Evolutionary conservation across 2,113 vertebrate genomes (phyloP), one percentile per base, ranked within the genome.

Genomic region (Ammospiza nelsoni): DNA sequence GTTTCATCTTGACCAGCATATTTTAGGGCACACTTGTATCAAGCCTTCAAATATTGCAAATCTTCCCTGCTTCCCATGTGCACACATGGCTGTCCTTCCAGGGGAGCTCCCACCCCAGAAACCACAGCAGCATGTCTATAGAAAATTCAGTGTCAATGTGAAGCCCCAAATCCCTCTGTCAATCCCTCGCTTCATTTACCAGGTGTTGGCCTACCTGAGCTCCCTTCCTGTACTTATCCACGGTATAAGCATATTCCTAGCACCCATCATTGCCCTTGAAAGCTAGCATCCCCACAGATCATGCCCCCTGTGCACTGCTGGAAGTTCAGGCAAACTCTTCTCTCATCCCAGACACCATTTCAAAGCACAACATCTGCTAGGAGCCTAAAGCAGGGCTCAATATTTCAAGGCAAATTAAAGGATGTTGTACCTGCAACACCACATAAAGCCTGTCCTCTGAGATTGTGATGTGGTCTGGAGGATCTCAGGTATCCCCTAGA

Each of bases 1-100:
- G 6, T 39, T 92, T 76, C 63, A 59, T 19, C 27, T 59, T 39
- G 12, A 48, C 48, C 12, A 63, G 39, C 23, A 57, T 37, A 48
- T 65, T 6, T 78, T 29, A 58, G 20, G 5, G 5, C 8, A 61
- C 0, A 0, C 1, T 39, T 41, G 0, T 52, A 6, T 43, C n/a
- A 83, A 46, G 27, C 3, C 10, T 43, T 69, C 37, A 25, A 33
- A 37, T 22, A 25, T 13, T 41, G 37, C 21, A 49, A 7, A 41
- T 33, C 21, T 52, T 25, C 20, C 21, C n/a, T 12, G 5, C 9
- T 37, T 41, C 25, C 5, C 0, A 0, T 11, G 17, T 9, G 5
- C 12, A 28, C 4, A 33, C 5, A 6, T 4, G 14, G 20, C 21
- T 72, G 48, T 41, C 44, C 11, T 72, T 19, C 39, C 35, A 33